A percentile compares a stretch with the other conserved stretches of the same genome.
These are phyloP conservation scores for Yponomeuta evonymella DNA, from an alignment of 2,888 invertebrate genomes.

Conservation along the genomic window DNA sequence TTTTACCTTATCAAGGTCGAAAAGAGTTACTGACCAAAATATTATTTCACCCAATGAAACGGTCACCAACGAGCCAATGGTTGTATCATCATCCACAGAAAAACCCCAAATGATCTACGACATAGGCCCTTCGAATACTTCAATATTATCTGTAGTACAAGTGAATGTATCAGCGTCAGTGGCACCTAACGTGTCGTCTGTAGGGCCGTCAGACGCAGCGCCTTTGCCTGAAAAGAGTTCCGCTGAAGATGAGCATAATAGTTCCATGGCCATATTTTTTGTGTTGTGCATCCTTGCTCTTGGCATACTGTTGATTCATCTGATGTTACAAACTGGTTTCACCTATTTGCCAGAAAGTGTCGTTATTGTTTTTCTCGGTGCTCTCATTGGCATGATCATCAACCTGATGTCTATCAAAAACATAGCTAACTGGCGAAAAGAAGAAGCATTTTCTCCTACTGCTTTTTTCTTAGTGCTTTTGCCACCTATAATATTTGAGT, in stretches of 20 bases:
- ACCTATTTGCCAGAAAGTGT: conserved; percentile 98
- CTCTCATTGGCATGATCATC: conserved; percentile 92
- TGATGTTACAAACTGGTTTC: conserved; percentile 95
- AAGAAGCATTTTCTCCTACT: conserved; percentile 98
- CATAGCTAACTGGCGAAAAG: conserved; percentile 96
- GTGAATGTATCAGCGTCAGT: conserved; percentile 52
- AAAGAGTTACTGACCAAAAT: conserved; percentile 41
- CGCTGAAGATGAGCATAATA: conserved; percentile 96
- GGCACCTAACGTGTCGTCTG: conserved; percentile 54
- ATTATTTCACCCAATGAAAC: conserved; percentile 18
- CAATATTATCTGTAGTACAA: conserved; percentile 45
- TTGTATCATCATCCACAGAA: conserved; percentile 44
- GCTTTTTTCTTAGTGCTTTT: conserved; percentile 97
- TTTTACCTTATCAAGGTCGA: conserved; percentile 42
- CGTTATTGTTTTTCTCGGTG: conserved; percentile 96
- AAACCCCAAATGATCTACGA: conserved; percentile 47
- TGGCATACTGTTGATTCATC: conserved; percentile 95
- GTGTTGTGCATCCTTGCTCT: conserved; percentile 96
- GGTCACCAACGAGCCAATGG: conserved; percentile 19
- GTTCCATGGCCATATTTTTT: conserved; percentile 98
- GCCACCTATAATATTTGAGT: conserved; percentile 99
- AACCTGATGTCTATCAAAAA: conserved; percentile 92
- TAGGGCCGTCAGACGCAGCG: conserved; percentile 83
- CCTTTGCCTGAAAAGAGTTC: conserved; percentile 91
- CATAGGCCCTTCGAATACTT: conserved; percentile 48